Conservation (phyloP, 2,797 vertebrate species). For the Phalloptychus januarius region DNA sequence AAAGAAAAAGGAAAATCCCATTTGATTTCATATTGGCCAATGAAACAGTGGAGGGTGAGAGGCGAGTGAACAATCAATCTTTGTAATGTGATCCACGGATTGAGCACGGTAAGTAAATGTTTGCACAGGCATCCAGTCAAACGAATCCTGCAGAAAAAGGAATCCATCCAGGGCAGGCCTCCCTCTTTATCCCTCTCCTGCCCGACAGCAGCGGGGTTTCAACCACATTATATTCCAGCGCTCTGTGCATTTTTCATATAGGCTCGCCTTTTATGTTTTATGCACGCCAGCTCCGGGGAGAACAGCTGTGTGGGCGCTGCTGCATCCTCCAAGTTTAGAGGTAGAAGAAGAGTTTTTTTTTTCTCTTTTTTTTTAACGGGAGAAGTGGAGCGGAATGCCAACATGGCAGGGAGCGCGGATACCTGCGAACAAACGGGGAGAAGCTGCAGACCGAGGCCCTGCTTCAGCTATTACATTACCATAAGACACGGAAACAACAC, state of each 20-base stretch:
- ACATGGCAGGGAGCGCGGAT: constrained; percentile 53
- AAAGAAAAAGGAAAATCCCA: constrained; percentile 74
- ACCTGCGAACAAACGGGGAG: constrained; percentile 67
- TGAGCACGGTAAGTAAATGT: constrained; percentile 81
- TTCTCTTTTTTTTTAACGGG: constrained; percentile 44
- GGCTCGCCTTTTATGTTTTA: constrained; percentile 84
- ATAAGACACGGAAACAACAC: constrained; percentile 77
- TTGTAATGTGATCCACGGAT: constrained; percentile 81
- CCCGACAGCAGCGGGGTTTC: constrained; percentile 79
- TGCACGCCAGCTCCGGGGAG: constrained; percentile 81
- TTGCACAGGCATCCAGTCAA: constrained; percentile 82
- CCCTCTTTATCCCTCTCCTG: constrained; percentile 73
- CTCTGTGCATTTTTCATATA: constrained; percentile 87
- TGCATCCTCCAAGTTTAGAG: constrained; percentile 75
- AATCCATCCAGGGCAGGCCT: constrained; percentile 80
- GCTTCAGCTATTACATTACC: constrained; percentile 73
- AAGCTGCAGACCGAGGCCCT: constrained; percentile 64
- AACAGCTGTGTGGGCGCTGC: constrained; percentile 82
- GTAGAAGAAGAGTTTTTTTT: constrained; percentile 59
- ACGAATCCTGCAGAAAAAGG: constrained; percentile 75
- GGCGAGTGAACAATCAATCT: constrained; percentile 84
- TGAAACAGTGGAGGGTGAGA: constrained; percentile 80
- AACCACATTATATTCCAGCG: constrained; percentile 82
- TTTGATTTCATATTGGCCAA: constrained; percentile 81
- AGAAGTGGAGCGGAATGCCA: constrained; percentile 80